A percentile compares a stretch with the other conserved stretches of the same genome.
These are phyloP conservation scores for Kryptopterus vitreolus DNA, from an alignment of 2,797 vertebrate genomes.

Conservation along the genomic window DNA sequence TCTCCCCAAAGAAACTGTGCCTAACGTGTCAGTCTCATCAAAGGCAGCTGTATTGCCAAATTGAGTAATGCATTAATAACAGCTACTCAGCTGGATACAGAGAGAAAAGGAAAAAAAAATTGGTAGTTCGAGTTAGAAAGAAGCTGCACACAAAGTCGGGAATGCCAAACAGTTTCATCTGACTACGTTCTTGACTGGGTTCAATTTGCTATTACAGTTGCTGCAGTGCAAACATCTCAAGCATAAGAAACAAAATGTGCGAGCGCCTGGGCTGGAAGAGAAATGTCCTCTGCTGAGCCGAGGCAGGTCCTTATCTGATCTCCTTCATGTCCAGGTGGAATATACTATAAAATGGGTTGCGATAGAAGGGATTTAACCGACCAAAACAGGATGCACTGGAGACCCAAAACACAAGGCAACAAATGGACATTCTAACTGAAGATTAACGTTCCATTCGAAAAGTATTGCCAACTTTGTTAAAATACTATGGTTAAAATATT, in stretches of 20 bases:
- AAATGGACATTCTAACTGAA: slow-evolving; percentile 29
- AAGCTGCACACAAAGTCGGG: neutral
- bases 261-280: slow-evolving; percentile 39
- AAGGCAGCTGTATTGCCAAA: slow-evolving; percentile 32
- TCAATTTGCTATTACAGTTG: slow-evolving; percentile 28
- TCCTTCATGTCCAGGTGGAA: slow-evolving; percentile 54
- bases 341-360: slow-evolving; percentile 55
- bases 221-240: slow-evolving; percentile 41
- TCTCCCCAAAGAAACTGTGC: slow-evolving; percentile 4
- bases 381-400: slow-evolving; percentile 20
- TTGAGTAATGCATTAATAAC: slow-evolving; percentile 9
- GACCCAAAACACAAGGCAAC: slow-evolving; percentile 10
- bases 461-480: neutral
- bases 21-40: slow-evolving; percentile 39
- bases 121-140: neutral
- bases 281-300: slow-evolving; percentile 46
- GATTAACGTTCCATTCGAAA: neutral
- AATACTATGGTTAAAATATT: slow-evolving; percentile 13
- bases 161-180: slow-evolving; percentile 30
- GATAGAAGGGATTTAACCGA: slow-evolving; percentile 52
- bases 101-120: too few species aligned
- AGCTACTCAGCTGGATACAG: slow-evolving; percentile 13
- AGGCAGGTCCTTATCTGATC: slow-evolving; percentile 53
- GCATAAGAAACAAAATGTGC: slow-evolving; percentile 35
- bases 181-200: slow-evolving; percentile 17